Percentiles rank a stretch among this genome's conserved stretches.
Evolutionary conservation across 1,140 invertebrate genomes (phyloP).

Genomic region (Leucophenga varia): DNA sequence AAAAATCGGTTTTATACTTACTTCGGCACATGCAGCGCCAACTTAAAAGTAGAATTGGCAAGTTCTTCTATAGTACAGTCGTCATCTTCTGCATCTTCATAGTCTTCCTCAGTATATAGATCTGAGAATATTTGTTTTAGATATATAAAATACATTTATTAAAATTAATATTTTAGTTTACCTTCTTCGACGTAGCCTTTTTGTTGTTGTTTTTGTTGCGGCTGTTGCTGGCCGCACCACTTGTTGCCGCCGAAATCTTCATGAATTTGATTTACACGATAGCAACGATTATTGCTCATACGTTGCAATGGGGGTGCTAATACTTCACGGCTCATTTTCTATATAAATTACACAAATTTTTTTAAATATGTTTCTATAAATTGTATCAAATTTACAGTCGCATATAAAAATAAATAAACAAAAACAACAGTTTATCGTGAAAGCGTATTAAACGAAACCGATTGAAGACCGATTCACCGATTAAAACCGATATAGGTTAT

Average conservation of each 20-base stretch:
- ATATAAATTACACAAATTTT: background rate
- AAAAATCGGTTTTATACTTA: no score
- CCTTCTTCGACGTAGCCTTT: slow-evolving; percentile 34
- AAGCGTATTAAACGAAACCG: no score
- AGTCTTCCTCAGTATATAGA: slow-evolving; percentile 42
- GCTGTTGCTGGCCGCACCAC: slow-evolving; percentile 25
- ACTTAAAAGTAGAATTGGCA: slow-evolving; percentile 22
- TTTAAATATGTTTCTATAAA: background rate
- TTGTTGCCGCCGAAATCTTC: slow-evolving; percentile 42
- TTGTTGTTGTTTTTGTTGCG: background rate
- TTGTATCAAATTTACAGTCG: background rate
- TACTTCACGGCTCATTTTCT: slow-evolving; percentile 43
- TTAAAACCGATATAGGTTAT: no score
- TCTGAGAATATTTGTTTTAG: slow-evolving; percentile 16
- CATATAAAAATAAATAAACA: background rate
- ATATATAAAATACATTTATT: background rate
- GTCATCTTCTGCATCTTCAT: slow-evolving; percentile 28
- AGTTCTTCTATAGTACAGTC: slow-evolving; percentile 23
- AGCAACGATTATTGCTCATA: slow-evolving; percentile 37
- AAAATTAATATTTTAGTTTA: slow-evolving; percentile 3
- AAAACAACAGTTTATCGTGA: background rate
- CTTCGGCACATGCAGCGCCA: slow-evolving; percentile 38
- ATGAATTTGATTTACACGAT: slow-evolving; percentile 44
- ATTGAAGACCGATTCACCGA: no score
- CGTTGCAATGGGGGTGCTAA: slow-evolving; percentile 29